phyloP scores from a whole-genome alignment of 2,113 vertebrate species.

The Rhombomys opimus region DNA sequence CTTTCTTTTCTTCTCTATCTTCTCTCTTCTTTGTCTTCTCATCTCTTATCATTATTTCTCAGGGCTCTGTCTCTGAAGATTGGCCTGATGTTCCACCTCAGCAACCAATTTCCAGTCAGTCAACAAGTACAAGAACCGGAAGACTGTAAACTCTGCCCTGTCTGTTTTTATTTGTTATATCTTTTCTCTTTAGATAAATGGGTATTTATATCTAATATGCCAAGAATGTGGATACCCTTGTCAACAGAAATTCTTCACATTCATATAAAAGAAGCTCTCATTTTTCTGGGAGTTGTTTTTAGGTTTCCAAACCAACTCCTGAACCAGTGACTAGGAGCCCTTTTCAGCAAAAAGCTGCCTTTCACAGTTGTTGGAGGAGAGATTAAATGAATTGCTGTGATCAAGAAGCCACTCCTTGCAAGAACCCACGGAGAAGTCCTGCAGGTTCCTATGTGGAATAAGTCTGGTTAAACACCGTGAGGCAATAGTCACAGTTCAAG shows the following conservation, averaged over 20 bases:
- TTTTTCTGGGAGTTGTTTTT: not conserved
- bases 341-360: not conserved
- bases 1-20: not conserved
- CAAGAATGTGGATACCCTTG: not conserved
- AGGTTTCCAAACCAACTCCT: not conserved
- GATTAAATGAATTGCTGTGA: conserved; percentile 43
- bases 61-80: not conserved
- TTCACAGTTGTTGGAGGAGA: not conserved
- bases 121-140: not conserved
- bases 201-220: not conserved
- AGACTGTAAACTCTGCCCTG: not conserved
- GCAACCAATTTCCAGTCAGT: not conserved
- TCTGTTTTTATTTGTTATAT: not conserved
- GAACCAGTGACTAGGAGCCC: not conserved
- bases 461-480: conserved; percentile 48
- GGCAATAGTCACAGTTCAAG: conserved; percentile 24
- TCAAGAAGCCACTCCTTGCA: conserved; percentile 48
- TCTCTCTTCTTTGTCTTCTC: not conserved
- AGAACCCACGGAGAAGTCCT: not conserved
- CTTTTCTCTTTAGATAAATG: not conserved
- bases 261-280: not conserved
- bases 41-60: not conserved
- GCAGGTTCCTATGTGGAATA: not conserved
- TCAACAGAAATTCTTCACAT: not conserved
- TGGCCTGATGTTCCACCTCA: not conserved